Evolutionary conservation across 2,888 invertebrate genomes (phyloP), one percentile per base, ranked within the genome.

Genomic region (Empis livida): DNA sequence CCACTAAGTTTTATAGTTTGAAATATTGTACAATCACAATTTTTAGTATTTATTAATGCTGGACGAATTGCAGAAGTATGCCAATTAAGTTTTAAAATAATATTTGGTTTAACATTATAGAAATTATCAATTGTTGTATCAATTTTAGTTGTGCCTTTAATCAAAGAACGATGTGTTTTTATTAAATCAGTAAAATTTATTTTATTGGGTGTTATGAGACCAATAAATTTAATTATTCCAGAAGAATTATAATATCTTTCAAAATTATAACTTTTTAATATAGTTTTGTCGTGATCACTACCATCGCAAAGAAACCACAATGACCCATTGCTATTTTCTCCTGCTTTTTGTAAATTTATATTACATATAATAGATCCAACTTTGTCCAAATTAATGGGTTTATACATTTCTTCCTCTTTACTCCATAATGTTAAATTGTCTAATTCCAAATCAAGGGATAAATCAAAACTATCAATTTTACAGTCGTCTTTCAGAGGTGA

Each of bases 281-380:
- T 51, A 0, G 61, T 64, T 14, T 77, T 71, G 38, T 76, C 70
- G 5, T 47, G 44, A 58, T 82, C 76, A 1, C 73, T 17, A 78
- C 72, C 49, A 72, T 73, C 51, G 80, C 82, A 72, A 75, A 82
- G 54, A 79, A 73, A 45, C 84, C 80, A 59, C 63, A 74, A 49
- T 63, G 73, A 61, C 0, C 67, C 68, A 5, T 48, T 16, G 5
- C 50, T 51, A 14, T 45, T 43, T 9, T 49, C 42, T 5, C 50
- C 45, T 9, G 53, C 49, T 9, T 53, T 47, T 49, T 65, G 65
- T 27, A 66, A 58, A 5, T 55, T 53, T 10, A 56, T 56, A 4
- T 57, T 53, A 42, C 56, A 59, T 3, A 67, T 51, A 31, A 68
- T 60, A 6, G 51, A 49, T 20, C 64, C 59, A 0, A 61, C 64